Percentiles rank a stretch among this genome's conserved stretches.
phyloP scores from a whole-genome alignment of 2,113 vertebrate genomes.

The Sula dactylatra region DNA sequence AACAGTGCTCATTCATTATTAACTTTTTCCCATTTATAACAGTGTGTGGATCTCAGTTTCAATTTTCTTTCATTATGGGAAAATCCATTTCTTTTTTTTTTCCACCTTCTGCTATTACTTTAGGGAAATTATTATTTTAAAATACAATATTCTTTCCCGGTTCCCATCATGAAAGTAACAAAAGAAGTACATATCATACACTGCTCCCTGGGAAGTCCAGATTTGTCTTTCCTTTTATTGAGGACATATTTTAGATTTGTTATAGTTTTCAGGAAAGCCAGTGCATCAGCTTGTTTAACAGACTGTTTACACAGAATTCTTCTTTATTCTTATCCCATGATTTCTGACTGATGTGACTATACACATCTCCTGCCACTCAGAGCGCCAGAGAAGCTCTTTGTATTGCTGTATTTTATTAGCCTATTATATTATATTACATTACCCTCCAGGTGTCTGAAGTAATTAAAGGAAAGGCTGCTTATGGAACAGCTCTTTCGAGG shows the following conservation, averaged over 20 bases:
- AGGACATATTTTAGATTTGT: not conserved
- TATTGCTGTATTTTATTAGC: not conserved
- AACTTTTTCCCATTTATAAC: not conserved
- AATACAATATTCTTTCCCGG: not conserved
- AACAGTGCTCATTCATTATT: not conserved
- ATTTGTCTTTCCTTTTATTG: not conserved
- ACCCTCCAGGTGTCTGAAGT: not conserved
- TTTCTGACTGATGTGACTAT: not conserved
- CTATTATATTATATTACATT: not conserved
- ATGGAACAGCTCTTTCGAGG: not conserved
- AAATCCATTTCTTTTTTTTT: not conserved
- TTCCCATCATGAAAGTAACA: not conserved
- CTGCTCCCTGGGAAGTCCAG: not conserved
- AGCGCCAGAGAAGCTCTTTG: not conserved
- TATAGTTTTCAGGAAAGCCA: not conserved
- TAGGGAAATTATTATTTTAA: not conserved
- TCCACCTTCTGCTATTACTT: not conserved
- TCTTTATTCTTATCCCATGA: not conserved
- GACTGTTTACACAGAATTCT: not conserved
- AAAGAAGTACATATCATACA: not conserved
- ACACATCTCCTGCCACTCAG: not conserved
- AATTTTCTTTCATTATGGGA: not conserved
- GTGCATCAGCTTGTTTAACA: not conserved
- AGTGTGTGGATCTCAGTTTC: not conserved
- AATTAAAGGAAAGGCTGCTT: not conserved